Base-by-base conservation (phyloP, 2,113 vertebrate genomes). In the Brienomyrus longianalis region DNA sequence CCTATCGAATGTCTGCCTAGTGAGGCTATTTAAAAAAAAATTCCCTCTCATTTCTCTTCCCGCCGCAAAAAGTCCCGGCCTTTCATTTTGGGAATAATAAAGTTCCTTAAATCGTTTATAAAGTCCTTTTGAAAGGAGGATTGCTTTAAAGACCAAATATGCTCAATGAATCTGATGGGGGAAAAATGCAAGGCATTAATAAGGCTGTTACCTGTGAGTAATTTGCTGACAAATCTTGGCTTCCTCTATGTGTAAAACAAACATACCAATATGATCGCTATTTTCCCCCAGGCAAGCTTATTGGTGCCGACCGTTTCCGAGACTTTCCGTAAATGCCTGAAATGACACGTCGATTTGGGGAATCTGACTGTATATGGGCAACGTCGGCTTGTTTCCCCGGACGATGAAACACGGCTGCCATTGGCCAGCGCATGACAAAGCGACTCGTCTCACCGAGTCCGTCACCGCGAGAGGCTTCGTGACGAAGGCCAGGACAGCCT, bases 241-340 rank as follows among this genome's bases (percentile, higher is more conserved):
- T 96, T 96, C 96, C 95, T 96, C 92, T 94, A 91, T 27, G 91
- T 92, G 94, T 96, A 96, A 95, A 95, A 95, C 96, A 96, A 96
- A 96, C 96, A 96, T 96, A 95, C 95, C 95, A 96, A 94, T 94
- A 91, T 93, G 95, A 96, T 96, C 94, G 94, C 94, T 95, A 95
- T 87, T 94, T 92, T 89, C 93, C 94, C 95, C 83, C 45, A 91
- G 95, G 95, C 94, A 88, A 92, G 92, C 88, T 90, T 92, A 95
- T 95, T 96, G 95, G 96, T 96, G 91, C 92, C 91, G 91, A 87
- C 93, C 93, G 93, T 92, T 95, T 91, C 93, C 93, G 95, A 96
- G 95, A 94, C 95, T 94, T 93, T 93, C 91, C 77, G 89, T 92
- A 93, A 95, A 95, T 94, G 94, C 93, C 92, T 95, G 92, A 96